These are phyloP conservation scores for Pantala flavescens DNA, from an alignment of 1,140 invertebrate genomes.

Conservation along the genomic window DNA sequence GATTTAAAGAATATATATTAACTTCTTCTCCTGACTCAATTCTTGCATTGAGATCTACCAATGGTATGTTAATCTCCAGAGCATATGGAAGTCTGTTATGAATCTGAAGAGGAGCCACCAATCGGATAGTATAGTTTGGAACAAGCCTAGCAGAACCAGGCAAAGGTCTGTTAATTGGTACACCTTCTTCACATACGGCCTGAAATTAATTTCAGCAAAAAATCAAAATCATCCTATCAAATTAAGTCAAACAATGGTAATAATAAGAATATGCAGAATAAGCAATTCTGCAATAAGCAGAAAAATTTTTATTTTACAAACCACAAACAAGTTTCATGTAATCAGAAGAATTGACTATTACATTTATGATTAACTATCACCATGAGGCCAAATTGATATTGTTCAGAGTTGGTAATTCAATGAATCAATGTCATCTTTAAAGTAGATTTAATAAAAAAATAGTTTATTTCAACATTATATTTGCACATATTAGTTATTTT, in stretches of 20 bases:
- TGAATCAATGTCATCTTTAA: no score
- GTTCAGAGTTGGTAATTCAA: no score
- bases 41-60: conserved; percentile 24
- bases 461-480: no score
- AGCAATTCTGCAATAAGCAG: conserved; percentile 4
- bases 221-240: neutral
- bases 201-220: conserved; percentile 26
- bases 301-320: no score
- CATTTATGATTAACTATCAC: no score
- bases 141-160: conserved; percentile 35
- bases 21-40: conserved; percentile 59
- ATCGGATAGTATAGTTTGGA: conserved; percentile 60
- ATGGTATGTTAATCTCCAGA: conserved; percentile 45
- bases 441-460: no score
- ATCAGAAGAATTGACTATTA: no score
- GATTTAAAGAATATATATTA: conserved; percentile 53
- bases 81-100: conserved; percentile 67
- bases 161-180: conserved; percentile 30
- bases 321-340: no score
- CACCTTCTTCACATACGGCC: conserved; percentile 39
- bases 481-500: no score
- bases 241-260: neutral
- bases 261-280: neutral
- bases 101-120: conserved; percentile 59
- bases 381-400: no score